phyloP scores from a whole-genome alignment of 2,797 vertebrate species.

The Tapirus indicus region DNA sequence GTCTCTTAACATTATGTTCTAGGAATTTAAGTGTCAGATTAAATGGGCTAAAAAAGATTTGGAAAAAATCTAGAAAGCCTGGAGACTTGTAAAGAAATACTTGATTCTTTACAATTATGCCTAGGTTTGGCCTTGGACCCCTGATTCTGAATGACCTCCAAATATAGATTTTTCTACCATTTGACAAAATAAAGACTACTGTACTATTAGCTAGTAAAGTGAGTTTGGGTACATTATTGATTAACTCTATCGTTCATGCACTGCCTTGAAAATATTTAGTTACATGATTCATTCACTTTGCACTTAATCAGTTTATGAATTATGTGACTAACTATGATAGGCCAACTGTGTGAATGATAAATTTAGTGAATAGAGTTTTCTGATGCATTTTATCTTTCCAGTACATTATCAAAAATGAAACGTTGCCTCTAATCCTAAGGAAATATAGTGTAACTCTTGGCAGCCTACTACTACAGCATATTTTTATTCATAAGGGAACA shows the following conservation, averaged over 20 bases:
- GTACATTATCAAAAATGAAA: slow-evolving; percentile 86
- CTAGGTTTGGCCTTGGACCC: background rate
- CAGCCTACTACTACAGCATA: slow-evolving; percentile 72
- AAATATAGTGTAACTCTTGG: slow-evolving; percentile 82
- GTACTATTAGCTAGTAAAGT: slow-evolving; percentile 71
- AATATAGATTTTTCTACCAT: slow-evolving; percentile 52
- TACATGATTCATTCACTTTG: slow-evolving; percentile 84
- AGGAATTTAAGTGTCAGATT: background rate
- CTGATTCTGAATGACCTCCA: slow-evolving; percentile 47
- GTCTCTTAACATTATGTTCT: background rate
- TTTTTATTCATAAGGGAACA: slow-evolving; percentile 83
- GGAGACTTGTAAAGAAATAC: background rate
- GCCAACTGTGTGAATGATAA: slow-evolving; percentile 82
- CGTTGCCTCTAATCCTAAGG: slow-evolving; percentile 81
- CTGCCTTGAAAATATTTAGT: slow-evolving; percentile 85
- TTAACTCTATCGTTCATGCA: slow-evolving; percentile 80
- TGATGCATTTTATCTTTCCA: slow-evolving; percentile 86
- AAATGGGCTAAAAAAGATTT: background rate
- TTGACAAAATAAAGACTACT: slow-evolving; percentile 67
- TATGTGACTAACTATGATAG: slow-evolving; percentile 82
- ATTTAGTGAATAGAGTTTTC: slow-evolving; percentile 82
- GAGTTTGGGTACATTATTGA: slow-evolving; percentile 82
- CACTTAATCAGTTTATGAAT: slow-evolving; percentile 85
- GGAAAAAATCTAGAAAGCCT: background rate
- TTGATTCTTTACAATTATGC: background rate